A percentile compares a stretch with the other conserved stretches of the same genome.
Conservation (phyloP, 1,140 invertebrate genomes). For the Maconellicoccus hirsutus region DNA sequence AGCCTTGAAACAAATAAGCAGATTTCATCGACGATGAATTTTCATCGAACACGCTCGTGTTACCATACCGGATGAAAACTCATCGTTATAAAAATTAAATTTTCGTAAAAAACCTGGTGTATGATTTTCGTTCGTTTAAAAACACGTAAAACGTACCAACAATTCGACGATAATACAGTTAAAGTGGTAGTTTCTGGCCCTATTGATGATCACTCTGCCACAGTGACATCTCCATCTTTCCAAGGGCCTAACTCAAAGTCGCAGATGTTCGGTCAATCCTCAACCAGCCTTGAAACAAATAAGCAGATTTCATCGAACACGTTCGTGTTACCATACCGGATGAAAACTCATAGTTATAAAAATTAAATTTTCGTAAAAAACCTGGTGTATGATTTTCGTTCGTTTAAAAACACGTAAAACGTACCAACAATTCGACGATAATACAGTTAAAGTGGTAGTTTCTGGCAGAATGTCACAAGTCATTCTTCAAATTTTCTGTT, state of each 20-base stretch:
- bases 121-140: not conserved
- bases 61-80: not conserved
- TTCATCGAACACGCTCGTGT: not conserved
- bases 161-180: conserved; percentile 22
- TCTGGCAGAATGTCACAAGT: conserved; percentile 7
- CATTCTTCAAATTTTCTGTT: not conserved
- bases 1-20: not conserved
- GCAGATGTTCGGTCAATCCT: not conserved
- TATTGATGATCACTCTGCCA: not conserved
- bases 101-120: not conserved
- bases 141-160: conserved; percentile 14
- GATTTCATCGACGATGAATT: not conserved
- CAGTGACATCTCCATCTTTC: not conserved
- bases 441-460: conserved; percentile 19
- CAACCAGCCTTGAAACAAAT: not conserved
- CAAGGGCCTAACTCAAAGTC: not conserved
- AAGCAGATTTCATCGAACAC: not conserved
- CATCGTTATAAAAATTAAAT: not conserved
- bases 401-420: not conserved
- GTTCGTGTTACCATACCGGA: not conserved
- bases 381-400: not conserved
- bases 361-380: not conserved
- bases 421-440: conserved; percentile 23
- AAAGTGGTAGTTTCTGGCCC: conserved; percentile 12
- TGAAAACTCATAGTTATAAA: not conserved